phyloP scores from a whole-genome alignment of 2,797 vertebrate genomes.

The Emys orbicularis region DNA sequence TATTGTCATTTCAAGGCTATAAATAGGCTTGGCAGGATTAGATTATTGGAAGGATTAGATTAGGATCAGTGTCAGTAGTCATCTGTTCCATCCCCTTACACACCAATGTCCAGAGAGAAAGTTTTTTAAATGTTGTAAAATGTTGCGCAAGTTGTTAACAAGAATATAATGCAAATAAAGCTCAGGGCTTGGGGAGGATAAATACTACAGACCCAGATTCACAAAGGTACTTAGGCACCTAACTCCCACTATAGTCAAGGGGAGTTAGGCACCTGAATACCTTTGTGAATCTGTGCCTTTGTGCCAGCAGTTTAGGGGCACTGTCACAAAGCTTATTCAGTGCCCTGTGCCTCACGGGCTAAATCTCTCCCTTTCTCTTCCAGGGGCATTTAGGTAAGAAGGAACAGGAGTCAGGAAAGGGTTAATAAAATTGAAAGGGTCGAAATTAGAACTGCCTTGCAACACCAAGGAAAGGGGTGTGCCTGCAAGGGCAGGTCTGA shows the following conservation, averaged over 20 bases:
- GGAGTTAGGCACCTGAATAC: neutral
- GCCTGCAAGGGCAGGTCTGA: neutral
- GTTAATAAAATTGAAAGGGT: neutral
- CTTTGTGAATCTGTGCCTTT: neutral
- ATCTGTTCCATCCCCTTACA: slow-evolving; percentile 55
- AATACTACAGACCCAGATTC: neutral
- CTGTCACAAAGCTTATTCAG: neutral
- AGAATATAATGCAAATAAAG: neutral
- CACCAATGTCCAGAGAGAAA: slow-evolving; percentile 34
- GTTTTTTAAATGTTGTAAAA: neutral
- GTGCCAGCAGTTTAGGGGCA: neutral
- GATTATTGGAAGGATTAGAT: slow-evolving; percentile 75
- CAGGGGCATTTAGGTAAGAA: neutral
- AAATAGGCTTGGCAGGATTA: slow-evolving; percentile 74
- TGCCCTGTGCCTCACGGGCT: neutral
- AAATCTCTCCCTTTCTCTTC: neutral
- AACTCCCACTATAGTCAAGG: neutral
- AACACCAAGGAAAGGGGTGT: neutral
- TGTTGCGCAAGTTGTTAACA: neutral
- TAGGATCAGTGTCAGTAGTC: slow-evolving; percentile 67
- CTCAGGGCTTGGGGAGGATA: neutral
- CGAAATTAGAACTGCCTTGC: neutral
- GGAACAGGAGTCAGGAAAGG: neutral
- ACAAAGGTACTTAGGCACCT: neutral
- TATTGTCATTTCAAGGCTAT: slow-evolving; percentile 65